A percentile compares a stretch with the other conserved stretches of the same genome.
phyloP scores from a whole-genome alignment of 1,140 invertebrate genomes.

The Caenorhabditis latens region DNA sequence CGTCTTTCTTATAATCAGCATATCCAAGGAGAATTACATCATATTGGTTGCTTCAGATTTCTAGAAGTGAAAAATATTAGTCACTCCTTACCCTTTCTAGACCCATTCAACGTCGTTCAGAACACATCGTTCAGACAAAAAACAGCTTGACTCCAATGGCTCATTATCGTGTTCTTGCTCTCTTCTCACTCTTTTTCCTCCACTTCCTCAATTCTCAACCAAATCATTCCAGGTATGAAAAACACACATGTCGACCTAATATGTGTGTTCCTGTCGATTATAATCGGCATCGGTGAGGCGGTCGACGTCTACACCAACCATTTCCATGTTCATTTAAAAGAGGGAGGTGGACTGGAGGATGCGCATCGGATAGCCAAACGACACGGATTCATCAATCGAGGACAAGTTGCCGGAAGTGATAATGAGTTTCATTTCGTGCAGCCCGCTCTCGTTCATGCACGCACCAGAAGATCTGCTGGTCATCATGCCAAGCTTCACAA shows the following conservation, averaged over 20 bases:
- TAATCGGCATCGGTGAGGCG: constrained; percentile 51
- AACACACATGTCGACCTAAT: constrained; percentile 55
- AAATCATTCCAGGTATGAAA: constrained; percentile 36
- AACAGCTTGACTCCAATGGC: too few species aligned
- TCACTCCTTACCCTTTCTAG: too few species aligned
- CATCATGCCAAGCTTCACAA: constrained; percentile 75
- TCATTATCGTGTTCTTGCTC: too few species aligned
- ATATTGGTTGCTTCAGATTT: too few species aligned
- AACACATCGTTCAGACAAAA: too few species aligned
- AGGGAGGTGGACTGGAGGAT: constrained; percentile 73
- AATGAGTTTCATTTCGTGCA: constrained; percentile 77
- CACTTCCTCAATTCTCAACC: background rate
- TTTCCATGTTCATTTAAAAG: constrained; percentile 76
- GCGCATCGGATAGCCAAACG: constrained; percentile 76
- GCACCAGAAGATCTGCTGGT: constrained; percentile 75
- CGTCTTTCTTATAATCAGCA: too few species aligned
- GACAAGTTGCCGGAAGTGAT: constrained; percentile 77
- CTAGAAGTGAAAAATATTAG: too few species aligned
- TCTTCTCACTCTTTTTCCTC: background rate
- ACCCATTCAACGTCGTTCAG: too few species aligned
- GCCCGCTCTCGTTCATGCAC: constrained; percentile 75
- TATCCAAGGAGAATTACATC: too few species aligned
- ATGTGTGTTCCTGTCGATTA: constrained; percentile 53
- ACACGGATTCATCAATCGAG: constrained; percentile 77
- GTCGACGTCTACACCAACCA: constrained; percentile 77